These are phyloP conservation scores for Drosophila austrosaltans DNA, from an alignment of 2,888 invertebrate species.

Conservation along the genomic window DNA sequence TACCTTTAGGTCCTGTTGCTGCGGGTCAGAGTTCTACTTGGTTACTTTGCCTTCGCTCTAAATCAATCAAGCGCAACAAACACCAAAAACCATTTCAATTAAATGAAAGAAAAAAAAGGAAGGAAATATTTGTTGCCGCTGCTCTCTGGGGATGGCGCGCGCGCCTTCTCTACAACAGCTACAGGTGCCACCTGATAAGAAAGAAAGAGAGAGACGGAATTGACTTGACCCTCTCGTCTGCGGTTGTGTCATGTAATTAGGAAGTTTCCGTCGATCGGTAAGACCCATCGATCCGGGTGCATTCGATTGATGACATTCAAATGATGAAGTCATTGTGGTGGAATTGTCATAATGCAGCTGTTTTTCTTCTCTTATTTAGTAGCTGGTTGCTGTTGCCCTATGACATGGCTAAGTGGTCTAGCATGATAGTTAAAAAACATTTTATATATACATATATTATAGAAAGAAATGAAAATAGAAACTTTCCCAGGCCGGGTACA, in stretches of 20 bases:
- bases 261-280: conserved; percentile 57
- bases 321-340: conserved; percentile 57
- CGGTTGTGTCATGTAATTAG: conserved; percentile 77
- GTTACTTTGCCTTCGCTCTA: conserved; percentile 58
- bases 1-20: conserved; percentile 43
- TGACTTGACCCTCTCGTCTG: conserved; percentile 42
- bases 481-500: conserved; percentile 58
- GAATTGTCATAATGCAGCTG: conserved; percentile 46
- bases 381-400: conserved; percentile 19
- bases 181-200: conserved; percentile 34
- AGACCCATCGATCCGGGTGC: conserved; percentile 38
- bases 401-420: conserved; percentile 55
- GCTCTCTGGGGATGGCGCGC: conserved; percentile 29
- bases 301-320: conserved; percentile 44
- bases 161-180: conserved; percentile 19
- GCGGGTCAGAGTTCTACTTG: conserved; percentile 51
- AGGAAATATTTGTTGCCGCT: conserved; percentile 37
- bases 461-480: conserved; percentile 1
- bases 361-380: conserved; percentile 1
- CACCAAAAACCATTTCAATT: conserved; percentile 76
- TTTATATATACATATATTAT: too few species aligned
- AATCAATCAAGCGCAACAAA: conserved; percentile 80
- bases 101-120: conserved; percentile 52
- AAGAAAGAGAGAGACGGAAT: background rate
- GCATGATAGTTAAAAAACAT: conserved; percentile 51